Conservation (phyloP, 2,113 vertebrate species). For the Muntiacus reevesi region DNA sequence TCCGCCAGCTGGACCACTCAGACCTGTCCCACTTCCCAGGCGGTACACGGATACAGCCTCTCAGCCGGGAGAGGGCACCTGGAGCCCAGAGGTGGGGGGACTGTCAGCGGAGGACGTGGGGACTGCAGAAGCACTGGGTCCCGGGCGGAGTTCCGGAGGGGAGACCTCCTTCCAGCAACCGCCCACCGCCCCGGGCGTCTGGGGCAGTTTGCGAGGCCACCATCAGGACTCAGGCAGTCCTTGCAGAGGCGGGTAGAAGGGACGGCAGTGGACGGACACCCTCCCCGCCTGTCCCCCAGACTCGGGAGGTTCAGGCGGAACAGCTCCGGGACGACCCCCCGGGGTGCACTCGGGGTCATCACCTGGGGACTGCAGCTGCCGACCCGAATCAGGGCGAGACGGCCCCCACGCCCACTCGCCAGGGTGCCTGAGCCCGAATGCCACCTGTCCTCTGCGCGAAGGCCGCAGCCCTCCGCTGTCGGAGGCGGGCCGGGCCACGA, state of each 20-base stretch:
- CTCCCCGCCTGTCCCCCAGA: rapidly evolving
- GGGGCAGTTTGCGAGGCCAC: rapidly evolving
- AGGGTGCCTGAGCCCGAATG: rapidly evolving
- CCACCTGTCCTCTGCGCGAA: neutral
- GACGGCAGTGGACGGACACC: rapidly evolving
- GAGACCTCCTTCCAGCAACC: neutral
- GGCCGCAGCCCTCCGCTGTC: neutral
- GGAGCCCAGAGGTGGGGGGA: neutral
- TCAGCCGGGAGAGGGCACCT: neutral
- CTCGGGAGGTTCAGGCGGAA: rapidly evolving
- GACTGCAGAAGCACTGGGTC: rapidly evolving
- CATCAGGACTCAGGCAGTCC: rapidly evolving
- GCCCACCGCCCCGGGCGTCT: neutral
- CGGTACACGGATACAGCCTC: neutral
- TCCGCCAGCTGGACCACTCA: neutral
- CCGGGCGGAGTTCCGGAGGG: rapidly evolving
- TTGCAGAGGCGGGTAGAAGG: neutral
- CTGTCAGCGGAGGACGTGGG: neutral
- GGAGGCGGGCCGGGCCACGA: neutral
- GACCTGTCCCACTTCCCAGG: neutral
- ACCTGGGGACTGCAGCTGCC: rapidly evolving
- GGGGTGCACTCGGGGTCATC: rapidly evolving
- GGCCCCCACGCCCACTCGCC: rapidly evolving
- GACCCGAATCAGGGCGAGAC: rapidly evolving
- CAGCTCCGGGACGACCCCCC: rapidly evolving